Conservation (phyloP, 2,113 vertebrate genomes). For the Chionis minor region DNA sequence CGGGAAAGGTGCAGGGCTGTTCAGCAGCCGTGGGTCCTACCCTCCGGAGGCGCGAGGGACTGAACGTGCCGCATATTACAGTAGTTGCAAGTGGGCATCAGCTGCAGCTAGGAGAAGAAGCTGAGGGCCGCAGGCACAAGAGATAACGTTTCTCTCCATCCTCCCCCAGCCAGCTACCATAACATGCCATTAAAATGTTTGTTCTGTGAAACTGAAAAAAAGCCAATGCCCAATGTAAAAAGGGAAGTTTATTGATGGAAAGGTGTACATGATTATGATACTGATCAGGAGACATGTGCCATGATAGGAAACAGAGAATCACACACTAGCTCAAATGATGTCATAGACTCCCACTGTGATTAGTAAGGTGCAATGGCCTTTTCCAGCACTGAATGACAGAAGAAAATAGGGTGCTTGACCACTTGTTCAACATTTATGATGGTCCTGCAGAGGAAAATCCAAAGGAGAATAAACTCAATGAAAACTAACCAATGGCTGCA, state of each 20-base stretch:
- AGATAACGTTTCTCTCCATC: background rate
- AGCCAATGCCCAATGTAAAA: background rate
- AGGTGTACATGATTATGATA: background rate
- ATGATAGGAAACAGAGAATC: background rate
- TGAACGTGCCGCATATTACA: background rate
- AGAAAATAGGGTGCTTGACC: background rate
- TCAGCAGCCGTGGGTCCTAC: background rate
- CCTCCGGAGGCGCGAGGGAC: too few relatives aligned
- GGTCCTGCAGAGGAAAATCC: background rate
- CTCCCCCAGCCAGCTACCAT: background rate
- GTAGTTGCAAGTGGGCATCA: background rate
- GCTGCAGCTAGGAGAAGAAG: background rate
- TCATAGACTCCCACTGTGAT: background rate
- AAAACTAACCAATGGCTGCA: background rate
- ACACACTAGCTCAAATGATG: background rate
- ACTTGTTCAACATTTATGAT: background rate
- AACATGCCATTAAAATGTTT: background rate
- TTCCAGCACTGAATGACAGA: background rate
- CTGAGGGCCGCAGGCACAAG: background rate
- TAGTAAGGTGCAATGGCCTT: background rate
- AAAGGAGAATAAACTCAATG: background rate
- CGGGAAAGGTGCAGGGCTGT: background rate
- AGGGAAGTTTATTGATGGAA: slow-evolving; percentile 23
- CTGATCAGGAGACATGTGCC: background rate
- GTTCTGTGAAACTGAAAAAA: background rate